A percentile compares a stretch with the other conserved stretches of the same genome.
These are phyloP conservation scores for Enchytraeus crypticus DNA, from an alignment of 2,888 invertebrate genomes.

Conservation along the genomic window DNA sequence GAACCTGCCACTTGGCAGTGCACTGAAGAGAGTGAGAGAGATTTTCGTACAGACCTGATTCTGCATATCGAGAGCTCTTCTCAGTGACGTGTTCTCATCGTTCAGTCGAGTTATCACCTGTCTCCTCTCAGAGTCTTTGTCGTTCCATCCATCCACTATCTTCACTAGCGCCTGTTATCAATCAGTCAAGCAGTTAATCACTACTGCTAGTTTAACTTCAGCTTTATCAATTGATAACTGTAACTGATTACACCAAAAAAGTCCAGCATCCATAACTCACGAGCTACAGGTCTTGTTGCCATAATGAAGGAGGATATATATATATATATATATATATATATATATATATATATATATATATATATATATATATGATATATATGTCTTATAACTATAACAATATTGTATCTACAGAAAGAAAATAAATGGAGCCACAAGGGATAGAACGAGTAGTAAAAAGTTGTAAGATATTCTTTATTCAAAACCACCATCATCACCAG, in stretches of 20 bases:
- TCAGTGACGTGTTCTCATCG: conserved; percentile 12
- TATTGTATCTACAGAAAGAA: too few relatives aligned
- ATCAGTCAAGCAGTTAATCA: not conserved
- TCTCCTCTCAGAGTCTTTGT: conserved; percentile 38
- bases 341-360: not conserved
- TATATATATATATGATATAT: too few relatives aligned
- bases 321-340: not conserved
- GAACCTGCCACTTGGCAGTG: too few relatives aligned
- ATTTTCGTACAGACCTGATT: conserved; percentile 28
- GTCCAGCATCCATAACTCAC: not conserved
- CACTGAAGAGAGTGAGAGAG: too few relatives aligned
- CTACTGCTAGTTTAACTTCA: not conserved
- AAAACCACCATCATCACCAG: too few relatives aligned
- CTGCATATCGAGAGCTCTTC: conserved; percentile 28
- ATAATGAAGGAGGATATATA: too few relatives aligned
- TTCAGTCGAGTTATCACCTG: conserved; percentile 23
- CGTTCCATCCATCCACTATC: conserved; percentile 44
- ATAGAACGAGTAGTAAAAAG: too few relatives aligned
- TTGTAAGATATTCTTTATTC: too few relatives aligned
- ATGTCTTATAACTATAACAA: not conserved
- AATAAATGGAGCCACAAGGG: too few relatives aligned
- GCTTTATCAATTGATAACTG: not conserved
- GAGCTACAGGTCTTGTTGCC: not conserved
- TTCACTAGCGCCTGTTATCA: conserved; percentile 30
- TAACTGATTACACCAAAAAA: not conserved